These are phyloP conservation scores for Phrynosoma blainvillii DNA, from an alignment of 2,113 vertebrate species.

Conservation along the genomic window DNA sequence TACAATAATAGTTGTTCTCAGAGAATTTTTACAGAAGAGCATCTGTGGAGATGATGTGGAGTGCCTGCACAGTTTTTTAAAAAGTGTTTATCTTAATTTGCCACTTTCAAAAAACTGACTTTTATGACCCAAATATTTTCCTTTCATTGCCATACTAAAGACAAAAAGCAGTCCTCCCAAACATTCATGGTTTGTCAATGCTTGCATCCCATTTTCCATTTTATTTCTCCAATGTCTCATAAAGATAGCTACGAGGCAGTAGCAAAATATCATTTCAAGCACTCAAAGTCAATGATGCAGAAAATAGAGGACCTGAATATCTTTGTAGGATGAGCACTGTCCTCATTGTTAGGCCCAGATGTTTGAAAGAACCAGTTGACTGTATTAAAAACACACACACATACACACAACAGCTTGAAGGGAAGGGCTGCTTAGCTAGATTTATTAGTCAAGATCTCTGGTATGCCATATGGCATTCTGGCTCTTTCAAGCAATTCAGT, in stretches of 20 bases:
- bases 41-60: not conserved
- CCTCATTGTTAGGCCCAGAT: slow-evolving; percentile 48
- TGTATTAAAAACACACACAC: slow-evolving; percentile 43
- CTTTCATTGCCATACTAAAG: slow-evolving; percentile 24
- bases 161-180: slow-evolving; percentile 17
- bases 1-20: not conserved
- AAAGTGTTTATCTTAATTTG: slow-evolving; percentile 7
- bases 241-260: slow-evolving; percentile 51
- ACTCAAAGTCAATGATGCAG: slow-evolving; percentile 67
- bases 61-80: not conserved
- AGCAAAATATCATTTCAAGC: slow-evolving; percentile 63
- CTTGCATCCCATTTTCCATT: slow-evolving; percentile 35
- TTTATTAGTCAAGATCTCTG: slow-evolving; percentile 69
- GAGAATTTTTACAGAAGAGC: not conserved
- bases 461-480: slow-evolving; percentile 48
- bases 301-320: slow-evolving; percentile 57
- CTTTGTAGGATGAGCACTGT: slow-evolving; percentile 51
- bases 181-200: slow-evolving; percentile 27
- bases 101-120: slow-evolving; percentile 23
- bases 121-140: slow-evolving; percentile 39
- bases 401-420: slow-evolving; percentile 43
- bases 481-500: slow-evolving; percentile 28
- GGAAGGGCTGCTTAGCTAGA: slow-evolving; percentile 62
- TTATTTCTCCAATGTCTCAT: slow-evolving; percentile 58
- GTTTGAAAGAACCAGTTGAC: slow-evolving; percentile 63